phyloP scores from a whole-genome alignment of 2,113 vertebrate genomes.

The Physeter macrocephalus region DNA sequence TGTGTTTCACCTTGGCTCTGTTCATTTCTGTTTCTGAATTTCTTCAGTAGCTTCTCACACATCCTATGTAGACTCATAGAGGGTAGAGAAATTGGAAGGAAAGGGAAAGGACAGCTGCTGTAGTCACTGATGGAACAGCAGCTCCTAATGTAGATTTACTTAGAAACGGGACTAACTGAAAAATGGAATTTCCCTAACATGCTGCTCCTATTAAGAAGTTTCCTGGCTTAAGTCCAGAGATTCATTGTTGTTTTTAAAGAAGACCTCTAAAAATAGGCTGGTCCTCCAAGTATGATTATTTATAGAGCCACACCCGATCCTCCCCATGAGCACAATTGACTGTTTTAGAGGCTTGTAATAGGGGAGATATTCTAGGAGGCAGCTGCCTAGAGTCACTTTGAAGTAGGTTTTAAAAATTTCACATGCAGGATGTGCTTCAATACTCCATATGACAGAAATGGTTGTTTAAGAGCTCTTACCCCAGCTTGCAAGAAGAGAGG shows the following conservation, averaged over 20 bases:
- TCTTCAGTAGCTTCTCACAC: background rate
- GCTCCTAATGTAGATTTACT: background rate
- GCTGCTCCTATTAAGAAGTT: background rate
- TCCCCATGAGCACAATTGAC: background rate
- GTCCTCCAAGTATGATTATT: background rate
- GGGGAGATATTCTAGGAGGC: background rate
- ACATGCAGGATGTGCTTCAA: background rate
- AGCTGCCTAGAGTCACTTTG: background rate
- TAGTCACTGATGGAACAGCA: background rate
- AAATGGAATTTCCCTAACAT: background rate
- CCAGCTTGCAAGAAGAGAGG: background rate
- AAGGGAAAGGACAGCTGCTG: background rate
- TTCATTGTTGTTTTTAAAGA: background rate
- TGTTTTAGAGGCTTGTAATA: background rate
- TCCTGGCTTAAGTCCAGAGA: background rate
- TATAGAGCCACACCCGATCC: background rate
- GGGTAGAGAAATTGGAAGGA: background rate
- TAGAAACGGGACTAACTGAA: background rate
- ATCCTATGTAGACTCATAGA: background rate
- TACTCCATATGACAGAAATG: background rate
- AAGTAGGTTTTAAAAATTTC: background rate
- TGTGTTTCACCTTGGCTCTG: background rate
- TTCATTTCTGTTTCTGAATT: background rate
- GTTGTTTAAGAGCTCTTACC: background rate
- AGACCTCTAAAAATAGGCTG: background rate